phyloP scores from a whole-genome alignment of 2,797 vertebrate genomes.

The Sebastolobus altivelis region DNA sequence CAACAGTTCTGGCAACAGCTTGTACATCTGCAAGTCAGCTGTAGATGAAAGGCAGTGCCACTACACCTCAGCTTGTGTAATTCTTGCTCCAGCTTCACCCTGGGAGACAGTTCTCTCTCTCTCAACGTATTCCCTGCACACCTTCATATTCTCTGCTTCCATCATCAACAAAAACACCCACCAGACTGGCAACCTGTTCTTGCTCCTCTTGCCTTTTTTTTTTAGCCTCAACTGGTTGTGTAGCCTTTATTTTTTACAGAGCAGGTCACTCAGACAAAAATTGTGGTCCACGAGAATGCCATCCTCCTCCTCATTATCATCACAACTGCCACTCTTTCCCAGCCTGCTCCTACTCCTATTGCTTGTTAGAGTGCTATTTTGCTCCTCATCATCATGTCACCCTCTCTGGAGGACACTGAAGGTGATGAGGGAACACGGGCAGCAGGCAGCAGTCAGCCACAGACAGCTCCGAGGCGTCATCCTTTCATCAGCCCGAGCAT shows the following conservation, averaged over 20 bases:
- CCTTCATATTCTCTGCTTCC: background rate
- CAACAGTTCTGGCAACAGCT: background rate
- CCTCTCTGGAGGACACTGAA: conserved; percentile 22
- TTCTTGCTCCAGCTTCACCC: conserved; percentile 2
- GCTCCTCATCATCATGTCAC: background rate
- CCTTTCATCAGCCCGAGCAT: conserved; percentile 6
- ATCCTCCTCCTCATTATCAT: background rate
- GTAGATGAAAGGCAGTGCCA: conserved; percentile 31
- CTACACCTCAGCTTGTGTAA: conserved; percentile 15
- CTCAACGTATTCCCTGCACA: background rate
- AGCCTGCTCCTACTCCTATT: background rate
- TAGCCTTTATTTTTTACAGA: background rate
- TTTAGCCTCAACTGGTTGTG: conserved; percentile 1
- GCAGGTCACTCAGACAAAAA: conserved; percentile 24
- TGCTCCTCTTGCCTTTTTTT: background rate
- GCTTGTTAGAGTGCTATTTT: background rate
- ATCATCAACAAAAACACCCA: background rate
- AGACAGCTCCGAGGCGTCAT: background rate
- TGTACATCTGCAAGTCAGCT: conserved; percentile 38
- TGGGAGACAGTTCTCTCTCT: background rate
- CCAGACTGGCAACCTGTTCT: background rate
- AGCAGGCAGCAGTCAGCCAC: conserved; percentile 5
- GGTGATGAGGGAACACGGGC: conserved; percentile 22
- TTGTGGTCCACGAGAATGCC: background rate
- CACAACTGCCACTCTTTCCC: conserved; percentile 15